Conservation (phyloP, 1,140 invertebrate genomes). For the Thereuonema tuberculata region DNA sequence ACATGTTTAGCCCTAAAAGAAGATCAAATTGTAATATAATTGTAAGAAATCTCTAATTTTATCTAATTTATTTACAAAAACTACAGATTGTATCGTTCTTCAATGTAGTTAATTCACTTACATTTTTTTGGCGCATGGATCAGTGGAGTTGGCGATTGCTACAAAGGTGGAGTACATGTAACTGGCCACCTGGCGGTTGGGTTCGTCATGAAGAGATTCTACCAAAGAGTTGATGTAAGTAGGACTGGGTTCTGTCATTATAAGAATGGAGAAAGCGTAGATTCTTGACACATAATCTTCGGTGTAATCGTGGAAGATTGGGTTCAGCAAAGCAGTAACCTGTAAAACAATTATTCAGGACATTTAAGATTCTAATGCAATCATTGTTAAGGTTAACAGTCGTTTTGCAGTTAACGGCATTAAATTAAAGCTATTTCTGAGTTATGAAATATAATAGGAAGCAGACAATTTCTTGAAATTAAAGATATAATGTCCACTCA, state of each 20-base stretch:
- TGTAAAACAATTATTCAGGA: too few species aligned
- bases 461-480: too few species aligned
- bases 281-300: slow-evolving; percentile 18
- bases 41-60: neutral
- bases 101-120: slow-evolving; percentile 2
- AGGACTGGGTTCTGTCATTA: slow-evolving; percentile 5
- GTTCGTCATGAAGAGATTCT: neutral
- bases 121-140: slow-evolving; percentile 4
- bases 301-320: slow-evolving; percentile 16
- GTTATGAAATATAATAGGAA: too few species aligned
- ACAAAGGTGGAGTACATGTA: slow-evolving; percentile 2
- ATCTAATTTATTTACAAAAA: neutral
- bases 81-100: neutral
- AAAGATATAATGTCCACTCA: too few species aligned
- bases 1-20: neutral
- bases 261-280: slow-evolving; percentile 16
- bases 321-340: slow-evolving; percentile 15
- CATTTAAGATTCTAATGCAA: too few species aligned
- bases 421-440: too few species aligned
- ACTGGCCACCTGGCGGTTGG: neutral
- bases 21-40: neutral
- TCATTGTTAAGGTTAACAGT: too few species aligned
- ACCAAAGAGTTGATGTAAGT: neutral
- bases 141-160: slow-evolving; percentile 2
- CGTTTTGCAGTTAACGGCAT: too few species aligned